Percentiles rank a stretch among this genome's conserved stretches.
These are phyloP conservation scores for Sitobion miscanthi DNA, from an alignment of 1,140 invertebrate genomes.

Conservation along the genomic window DNA sequence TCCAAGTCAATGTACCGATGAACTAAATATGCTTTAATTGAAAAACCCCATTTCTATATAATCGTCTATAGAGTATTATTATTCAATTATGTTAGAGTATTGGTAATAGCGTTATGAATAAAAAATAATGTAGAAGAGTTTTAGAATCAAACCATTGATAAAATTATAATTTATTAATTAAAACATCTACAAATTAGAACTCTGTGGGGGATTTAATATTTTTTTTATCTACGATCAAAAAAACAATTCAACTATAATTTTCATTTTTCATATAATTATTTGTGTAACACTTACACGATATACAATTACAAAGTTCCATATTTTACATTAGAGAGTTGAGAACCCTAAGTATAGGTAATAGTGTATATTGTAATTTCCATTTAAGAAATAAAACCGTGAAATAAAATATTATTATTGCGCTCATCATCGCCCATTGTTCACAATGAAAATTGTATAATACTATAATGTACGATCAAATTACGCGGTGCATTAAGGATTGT, in stretches of 20 bases:
- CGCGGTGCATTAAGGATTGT: neutral
- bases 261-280: neutral
- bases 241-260: too few species aligned
- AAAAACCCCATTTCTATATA: too few species aligned
- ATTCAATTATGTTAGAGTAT: neutral
- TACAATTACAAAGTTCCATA: neutral
- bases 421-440: neutral
- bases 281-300: neutral
- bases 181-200: neutral
- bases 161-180: neutral
- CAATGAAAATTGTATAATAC: neutral
- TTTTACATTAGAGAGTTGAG: neutral
- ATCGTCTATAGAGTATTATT: neutral
- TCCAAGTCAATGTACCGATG: neutral
- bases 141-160: neutral
- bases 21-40: neutral
- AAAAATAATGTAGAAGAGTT: neutral
- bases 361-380: neutral
- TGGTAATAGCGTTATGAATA: neutral
- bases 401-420: neutral
- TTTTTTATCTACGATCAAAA: neutral
- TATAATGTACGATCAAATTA: constrained; percentile 14
- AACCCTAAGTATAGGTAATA: neutral
- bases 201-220: neutral
- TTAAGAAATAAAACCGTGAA: neutral